Evolutionary conservation across 2,888 invertebrate genomes (phyloP), one percentile per base, ranked within the genome.

Genomic region (Lottia scabra): DNA sequence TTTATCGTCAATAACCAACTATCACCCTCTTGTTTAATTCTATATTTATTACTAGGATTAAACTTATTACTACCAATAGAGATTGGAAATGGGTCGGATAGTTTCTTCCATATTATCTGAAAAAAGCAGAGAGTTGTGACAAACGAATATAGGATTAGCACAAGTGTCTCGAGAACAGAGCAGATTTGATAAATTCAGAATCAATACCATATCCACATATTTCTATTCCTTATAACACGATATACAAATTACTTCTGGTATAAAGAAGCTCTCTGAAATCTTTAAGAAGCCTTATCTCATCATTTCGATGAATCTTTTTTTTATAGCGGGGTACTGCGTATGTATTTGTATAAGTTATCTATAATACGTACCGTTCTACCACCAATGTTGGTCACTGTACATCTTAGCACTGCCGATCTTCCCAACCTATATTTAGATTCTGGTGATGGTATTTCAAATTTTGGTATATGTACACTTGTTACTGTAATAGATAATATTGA

Each of bases 31-130:
- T 67, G 71, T 23, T 44, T 65, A 5, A 75, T 67, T 12, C 70
- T 67, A 71, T 75, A 75, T 63, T 73, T 78, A 46, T 46, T 67
- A 46, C 38, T 26, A 0, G 75, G 68, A n/a, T 26, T 56, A 72
- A 76, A 78, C 65, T 43, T 63, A 4, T 71, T 73, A 13, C 56
- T 72, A 23, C 78, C 78, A 45, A 78, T 72, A 1, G 78, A 69
- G 8, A 78, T 73, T n/a, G 78, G 78, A n/a, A 75, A 68, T 0
- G 78, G 73, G 27, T 78, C 76, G 0, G 76, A 73, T 23, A 78
- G 56, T 30, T 67, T 65, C 46, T 63, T 67, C 78, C 78, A 78
- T 56, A 76, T 75, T 45, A 78, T 71, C 78, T 78, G 71, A 2
- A 46, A 23, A 23, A 8, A 26, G 10, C 30, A 30, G 30, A 5